Evolutionary conservation across 2,797 vertebrate genomes (phyloP).

Genomic region (Macroramphosus scolopax): DNA sequence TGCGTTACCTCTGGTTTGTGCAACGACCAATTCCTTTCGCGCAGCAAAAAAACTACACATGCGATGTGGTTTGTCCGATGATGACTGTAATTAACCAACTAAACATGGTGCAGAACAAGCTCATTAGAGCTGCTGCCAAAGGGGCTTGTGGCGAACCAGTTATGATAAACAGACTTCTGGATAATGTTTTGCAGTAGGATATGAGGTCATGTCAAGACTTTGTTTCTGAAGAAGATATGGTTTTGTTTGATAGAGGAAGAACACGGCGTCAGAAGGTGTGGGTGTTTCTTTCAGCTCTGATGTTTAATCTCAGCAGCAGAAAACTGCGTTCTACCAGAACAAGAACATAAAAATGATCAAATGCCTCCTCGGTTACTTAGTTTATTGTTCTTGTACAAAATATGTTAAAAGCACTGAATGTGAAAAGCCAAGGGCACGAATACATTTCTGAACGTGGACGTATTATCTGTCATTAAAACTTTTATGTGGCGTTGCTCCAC

Average conservation of each 20-base stretch:
- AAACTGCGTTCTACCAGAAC: too few relatives aligned
- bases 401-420: too few relatives aligned
- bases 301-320: too few relatives aligned
- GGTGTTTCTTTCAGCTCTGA: constrained; percentile 1
- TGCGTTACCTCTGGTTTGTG: constrained; percentile 38
- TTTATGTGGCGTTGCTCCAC: too few relatives aligned
- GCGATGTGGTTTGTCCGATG: constrained; percentile 57
- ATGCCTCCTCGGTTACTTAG: too few relatives aligned
- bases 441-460: too few relatives aligned
- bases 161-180: constrained; percentile 69
- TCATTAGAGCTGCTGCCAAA: constrained; percentile 62
- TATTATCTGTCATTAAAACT: too few relatives aligned
- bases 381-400: too few relatives aligned
- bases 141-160: constrained; percentile 48
- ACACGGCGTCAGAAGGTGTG: constrained; percentile 26
- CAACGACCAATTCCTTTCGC: constrained; percentile 45
- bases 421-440: too few relatives aligned
- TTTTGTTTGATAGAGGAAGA: constrained; percentile 28
- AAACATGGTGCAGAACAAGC: constrained; percentile 62
- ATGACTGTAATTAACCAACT: constrained; percentile 61
- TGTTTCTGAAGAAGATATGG: constrained; percentile 41
- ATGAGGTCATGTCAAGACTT: constrained; percentile 56
- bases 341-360: too few relatives aligned
- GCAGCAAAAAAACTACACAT: constrained; percentile 35
- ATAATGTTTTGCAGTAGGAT: constrained; percentile 62